A percentile compares a stretch with the other conserved stretches of the same genome.
Evolutionary conservation across 92 coral and sea anemone species (phyloP).

Genomic region (Phymanthus crucifer): DNA sequence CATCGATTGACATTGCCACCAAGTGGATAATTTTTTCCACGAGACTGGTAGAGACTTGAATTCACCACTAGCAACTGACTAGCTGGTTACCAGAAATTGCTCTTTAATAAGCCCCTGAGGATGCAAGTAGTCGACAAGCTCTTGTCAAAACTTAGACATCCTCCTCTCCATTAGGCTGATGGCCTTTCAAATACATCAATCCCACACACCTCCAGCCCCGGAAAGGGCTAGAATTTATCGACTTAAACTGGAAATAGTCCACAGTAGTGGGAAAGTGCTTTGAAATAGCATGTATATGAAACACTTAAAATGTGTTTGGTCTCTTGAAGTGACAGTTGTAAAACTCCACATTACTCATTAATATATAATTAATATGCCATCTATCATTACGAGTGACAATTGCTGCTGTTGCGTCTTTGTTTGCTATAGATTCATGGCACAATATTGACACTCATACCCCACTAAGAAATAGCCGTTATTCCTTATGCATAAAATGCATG

Average conservation of each 20-base stretch:
- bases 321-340: slow-evolving; percentile 13
- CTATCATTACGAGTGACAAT: slow-evolving; percentile 25
- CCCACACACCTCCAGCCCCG: slow-evolving; percentile 8
- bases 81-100: slow-evolving; percentile 3
- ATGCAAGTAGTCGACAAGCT: background rate
- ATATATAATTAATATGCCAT: slow-evolving; percentile 32
- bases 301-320: background rate
- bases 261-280: background rate
- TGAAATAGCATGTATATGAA: background rate
- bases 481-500: background rate
- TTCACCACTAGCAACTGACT: slow-evolving; percentile 6
- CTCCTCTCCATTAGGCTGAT: slow-evolving; percentile 7
- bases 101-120: slow-evolving; percentile 16
- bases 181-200: slow-evolving; percentile 9
- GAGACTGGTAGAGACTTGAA: background rate
- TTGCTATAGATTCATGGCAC: slow-evolving; percentile 13
- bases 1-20: background rate
- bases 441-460: slow-evolving; percentile 23
- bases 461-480: background rate
- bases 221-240: background rate
- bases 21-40: background rate
- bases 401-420: slow-evolving; percentile 11
- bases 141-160: slow-evolving; percentile 10
- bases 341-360: slow-evolving; percentile 19
- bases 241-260: slow-evolving; percentile 8